Evolutionary conservation across 2,888 invertebrate genomes (phyloP).

Genomic region (Blastobasis adustella): DNA sequence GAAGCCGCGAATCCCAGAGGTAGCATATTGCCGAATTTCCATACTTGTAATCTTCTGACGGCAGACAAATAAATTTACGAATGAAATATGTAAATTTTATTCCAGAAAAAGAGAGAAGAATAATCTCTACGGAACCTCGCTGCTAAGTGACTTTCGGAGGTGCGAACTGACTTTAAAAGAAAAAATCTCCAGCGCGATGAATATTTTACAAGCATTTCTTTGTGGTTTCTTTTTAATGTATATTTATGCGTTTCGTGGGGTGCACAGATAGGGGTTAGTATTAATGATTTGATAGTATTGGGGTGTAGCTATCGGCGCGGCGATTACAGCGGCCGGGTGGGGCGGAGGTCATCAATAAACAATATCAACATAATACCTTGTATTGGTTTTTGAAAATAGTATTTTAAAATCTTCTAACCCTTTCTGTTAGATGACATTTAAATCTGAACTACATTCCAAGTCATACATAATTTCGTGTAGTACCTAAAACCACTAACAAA

Average conservation of each 20-base stretch:
- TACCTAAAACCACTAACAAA: no score
- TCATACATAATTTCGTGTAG: no score
- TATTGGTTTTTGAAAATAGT: no score
- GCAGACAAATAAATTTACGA: constrained; percentile 42
- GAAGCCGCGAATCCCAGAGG: constrained; percentile 17
- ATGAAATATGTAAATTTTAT: constrained; percentile 58
- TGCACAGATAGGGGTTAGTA: constrained; percentile 39
- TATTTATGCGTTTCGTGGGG: constrained; percentile 47
- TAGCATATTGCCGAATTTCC: constrained; percentile 40
- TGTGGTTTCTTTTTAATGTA: constrained; percentile 55
- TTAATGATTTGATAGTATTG: constrained; percentile 36
- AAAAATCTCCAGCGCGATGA: constrained; percentile 36
- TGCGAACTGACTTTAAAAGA: constrained; percentile 34
- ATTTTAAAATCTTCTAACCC: no score
- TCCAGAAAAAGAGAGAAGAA: constrained; percentile 29
- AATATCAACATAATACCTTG: no score
- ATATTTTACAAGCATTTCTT: constrained; percentile 52
- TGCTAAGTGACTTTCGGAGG: constrained; percentile 39
- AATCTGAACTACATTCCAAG: no score
- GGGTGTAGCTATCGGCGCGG: constrained; percentile 12
- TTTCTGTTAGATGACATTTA: no score
- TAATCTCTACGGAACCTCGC: constrained; percentile 23
- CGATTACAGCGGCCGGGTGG: constrained; percentile 1
- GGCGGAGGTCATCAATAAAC: no score
- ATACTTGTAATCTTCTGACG: constrained; percentile 48